phyloP scores from a whole-genome alignment of 2,888 invertebrate genomes.

The Eupeodes luniger region DNA sequence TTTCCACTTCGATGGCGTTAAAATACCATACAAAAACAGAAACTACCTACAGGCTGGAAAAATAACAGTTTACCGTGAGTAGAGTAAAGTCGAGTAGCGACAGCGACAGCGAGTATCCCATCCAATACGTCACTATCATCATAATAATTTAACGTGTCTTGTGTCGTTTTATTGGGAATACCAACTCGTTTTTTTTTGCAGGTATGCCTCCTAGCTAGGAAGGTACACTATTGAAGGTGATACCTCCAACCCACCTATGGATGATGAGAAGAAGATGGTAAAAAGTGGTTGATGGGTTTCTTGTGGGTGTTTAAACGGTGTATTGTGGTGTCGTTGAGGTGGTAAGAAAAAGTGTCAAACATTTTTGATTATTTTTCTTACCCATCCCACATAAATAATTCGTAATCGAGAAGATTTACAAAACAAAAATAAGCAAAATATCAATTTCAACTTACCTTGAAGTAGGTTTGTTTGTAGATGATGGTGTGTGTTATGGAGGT shows the following conservation, averaged over 20 bases:
- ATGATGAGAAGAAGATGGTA: not conserved
- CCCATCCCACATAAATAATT: not conserved
- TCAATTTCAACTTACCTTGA: slow-evolving; percentile 33
- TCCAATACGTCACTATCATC: slow-evolving; percentile 20
- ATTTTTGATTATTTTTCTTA: slow-evolving; percentile 35
- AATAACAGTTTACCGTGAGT: slow-evolving; percentile 23
- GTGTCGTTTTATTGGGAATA: slow-evolving; percentile 17
- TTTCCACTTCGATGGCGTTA: slow-evolving; percentile 41
- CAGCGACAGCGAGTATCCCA: not conserved
- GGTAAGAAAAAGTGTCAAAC: slow-evolving; percentile 39
- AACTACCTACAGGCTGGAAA: slow-evolving; percentile 19
- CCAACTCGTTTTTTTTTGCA: not conserved
- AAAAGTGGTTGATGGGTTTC: slow-evolving; percentile 8
- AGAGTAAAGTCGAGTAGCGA: not conserved
- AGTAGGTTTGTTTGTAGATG: not conserved
- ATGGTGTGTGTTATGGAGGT: not conserved
- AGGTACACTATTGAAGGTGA: slow-evolving; percentile 7
- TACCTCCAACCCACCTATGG: too few species aligned
- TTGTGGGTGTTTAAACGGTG: slow-evolving; percentile 42
- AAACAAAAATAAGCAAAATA: not conserved
- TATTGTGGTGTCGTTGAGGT: not conserved
- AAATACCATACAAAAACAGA: slow-evolving; percentile 22
- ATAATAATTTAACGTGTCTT: slow-evolving; percentile 20
- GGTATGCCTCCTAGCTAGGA: not conserved
- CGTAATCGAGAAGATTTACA: not conserved